phyloP scores from a whole-genome alignment of 92 coral and sea anemone species.

The Pocillopora grandis region DNA sequence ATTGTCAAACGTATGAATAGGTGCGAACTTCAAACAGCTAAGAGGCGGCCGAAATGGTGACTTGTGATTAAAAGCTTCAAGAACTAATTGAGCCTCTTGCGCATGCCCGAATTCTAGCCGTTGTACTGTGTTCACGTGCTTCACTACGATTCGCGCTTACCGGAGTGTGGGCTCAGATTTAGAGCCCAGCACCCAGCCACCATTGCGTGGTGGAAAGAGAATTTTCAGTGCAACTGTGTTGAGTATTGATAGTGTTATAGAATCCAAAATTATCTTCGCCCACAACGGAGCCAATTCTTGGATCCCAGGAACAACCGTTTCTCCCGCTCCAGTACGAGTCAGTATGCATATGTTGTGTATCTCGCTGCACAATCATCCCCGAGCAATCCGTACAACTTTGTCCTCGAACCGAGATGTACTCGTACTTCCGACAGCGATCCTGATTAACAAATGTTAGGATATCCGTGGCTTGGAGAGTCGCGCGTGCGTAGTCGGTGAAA shows the following conservation, averaged over 20 bases:
- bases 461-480: neutral
- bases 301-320: neutral
- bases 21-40: no score
- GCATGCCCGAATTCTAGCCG: no score
- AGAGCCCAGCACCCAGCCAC: slow-evolving; percentile 34
- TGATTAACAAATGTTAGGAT: neutral
- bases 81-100: no score
- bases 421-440: neutral
- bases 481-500: slow-evolving; percentile 26
- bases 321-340: neutral
- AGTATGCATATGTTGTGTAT: slow-evolving; percentile 1
- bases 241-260: neutral
- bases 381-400: slow-evolving; percentile 3
- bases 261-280: slow-evolving; percentile 32
- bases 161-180: no score
- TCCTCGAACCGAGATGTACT: neutral
- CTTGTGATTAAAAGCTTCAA: no score
- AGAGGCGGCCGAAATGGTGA: no score
- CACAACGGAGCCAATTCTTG: neutral
- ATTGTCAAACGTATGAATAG: no score
- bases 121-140: no score
- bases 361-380: slow-evolving; percentile 2
- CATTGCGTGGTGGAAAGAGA: slow-evolving; percentile 38
- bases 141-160: no score
- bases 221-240: slow-evolving; percentile 19